A percentile compares a stretch with the other conserved stretches of the same genome.
Evolutionary conservation across 64 coral and sea anemone genomes (phyloP).

Genomic region (Porites lutea): DNA sequence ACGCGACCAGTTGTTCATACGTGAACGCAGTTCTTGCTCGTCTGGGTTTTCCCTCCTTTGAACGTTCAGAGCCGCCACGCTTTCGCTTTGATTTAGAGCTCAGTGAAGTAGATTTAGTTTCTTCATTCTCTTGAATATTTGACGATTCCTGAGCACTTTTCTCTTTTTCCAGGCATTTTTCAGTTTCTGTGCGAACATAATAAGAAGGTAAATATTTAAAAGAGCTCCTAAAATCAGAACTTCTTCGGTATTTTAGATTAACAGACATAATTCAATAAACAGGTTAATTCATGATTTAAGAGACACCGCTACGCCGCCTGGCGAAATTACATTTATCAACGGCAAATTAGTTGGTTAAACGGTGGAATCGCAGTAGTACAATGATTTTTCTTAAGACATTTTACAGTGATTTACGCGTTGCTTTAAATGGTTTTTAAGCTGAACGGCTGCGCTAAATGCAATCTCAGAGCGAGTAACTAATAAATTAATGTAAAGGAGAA

Average conservation of each 20-base stretch:
- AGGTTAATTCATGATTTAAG: conserved; percentile 12
- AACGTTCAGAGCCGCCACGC: conserved; percentile 74
- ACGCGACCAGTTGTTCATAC: conserved; percentile 98
- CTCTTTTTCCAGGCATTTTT: conserved; percentile 49
- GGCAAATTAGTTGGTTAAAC: conserved; percentile 15
- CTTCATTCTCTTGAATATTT: conserved; percentile 27
- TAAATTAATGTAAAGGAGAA: not conserved
- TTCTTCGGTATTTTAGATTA: conserved; percentile 30
- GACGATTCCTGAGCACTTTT: conserved; percentile 44
- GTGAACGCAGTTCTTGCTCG: conserved; percentile 98
- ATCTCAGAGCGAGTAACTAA: conserved; percentile 28
- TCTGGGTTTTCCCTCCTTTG: conserved; percentile 96
- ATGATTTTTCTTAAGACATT: not conserved
- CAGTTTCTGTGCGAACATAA: conserved; percentile 15
- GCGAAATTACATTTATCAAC: conserved; percentile 12
- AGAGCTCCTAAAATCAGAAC: not conserved
- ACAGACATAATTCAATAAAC: conserved; percentile 14
- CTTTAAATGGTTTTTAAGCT: conserved; percentile 56
- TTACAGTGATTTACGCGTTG: conserved; percentile 74
- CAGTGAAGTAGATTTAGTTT: conserved; percentile 23
- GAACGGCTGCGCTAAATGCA: conserved; percentile 58
- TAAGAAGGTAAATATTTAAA: conserved; percentile 36
- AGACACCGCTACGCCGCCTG: not conserved
- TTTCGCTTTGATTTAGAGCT: conserved; percentile 87
- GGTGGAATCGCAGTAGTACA: not conserved